phyloP scores from a whole-genome alignment of 1,140 invertebrate species.

The Hycleus cichorii region DNA sequence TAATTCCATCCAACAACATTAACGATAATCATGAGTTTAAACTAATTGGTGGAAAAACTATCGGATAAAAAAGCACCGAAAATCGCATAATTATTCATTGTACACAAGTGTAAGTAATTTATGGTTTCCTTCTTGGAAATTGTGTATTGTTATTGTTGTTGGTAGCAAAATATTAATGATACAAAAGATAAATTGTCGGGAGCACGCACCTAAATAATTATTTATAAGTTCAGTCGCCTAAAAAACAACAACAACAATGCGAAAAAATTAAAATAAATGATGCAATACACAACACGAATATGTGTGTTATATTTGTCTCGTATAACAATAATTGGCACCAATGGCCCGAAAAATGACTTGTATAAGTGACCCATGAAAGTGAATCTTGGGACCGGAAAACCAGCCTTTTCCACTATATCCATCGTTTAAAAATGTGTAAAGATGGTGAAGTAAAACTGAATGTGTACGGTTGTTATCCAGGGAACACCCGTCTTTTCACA shows the following conservation, averaged over 20 bases:
- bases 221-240: constrained; percentile 3
- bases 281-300: no score
- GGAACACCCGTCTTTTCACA: no score
- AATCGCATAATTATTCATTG: constrained; percentile 6
- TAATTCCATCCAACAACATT: no score
- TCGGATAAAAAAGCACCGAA: no score
- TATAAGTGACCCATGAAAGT: constrained; percentile 2
- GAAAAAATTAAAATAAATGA: no score
- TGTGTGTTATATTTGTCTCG: not conserved
- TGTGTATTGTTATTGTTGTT: not conserved
- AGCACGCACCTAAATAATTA: constrained; percentile 11
- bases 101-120: constrained; percentile 4
- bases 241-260: not conserved
- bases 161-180: constrained; percentile 9
- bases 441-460: no score
- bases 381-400: no score
- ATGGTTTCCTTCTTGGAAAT: constrained; percentile 9
- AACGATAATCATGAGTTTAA: no score
- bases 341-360: constrained; percentile 12
- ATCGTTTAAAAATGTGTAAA: no score
- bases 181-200: constrained; percentile 7
- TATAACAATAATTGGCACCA: constrained; percentile 9
- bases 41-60: no score
- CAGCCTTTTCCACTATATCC: no score
- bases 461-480: no score